Base-by-base conservation (phyloP, 92 coral and sea anemone species). In the Palythoa grandis region DNA sequence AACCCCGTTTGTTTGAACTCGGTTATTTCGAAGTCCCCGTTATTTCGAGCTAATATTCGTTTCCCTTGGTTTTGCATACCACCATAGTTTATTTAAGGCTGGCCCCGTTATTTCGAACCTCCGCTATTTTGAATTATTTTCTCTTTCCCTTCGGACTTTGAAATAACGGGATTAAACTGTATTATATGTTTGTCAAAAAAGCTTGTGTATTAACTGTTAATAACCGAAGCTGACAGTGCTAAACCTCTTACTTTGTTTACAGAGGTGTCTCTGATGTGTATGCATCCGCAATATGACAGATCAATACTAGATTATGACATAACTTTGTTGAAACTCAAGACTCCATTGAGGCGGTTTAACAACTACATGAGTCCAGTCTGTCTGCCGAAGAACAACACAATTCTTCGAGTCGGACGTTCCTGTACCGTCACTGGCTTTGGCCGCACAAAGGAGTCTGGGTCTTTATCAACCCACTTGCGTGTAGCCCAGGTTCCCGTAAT, bases 371-470 rank as follows among this genome's bases (percentile, higher is more conserved):
- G 63, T 8, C 92, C 92, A 12, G 82, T 87, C 15, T 89, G 92
- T 78, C 75, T 89, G 86, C 89, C 92, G 29, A 29, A n/a, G 7
- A 56, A 65, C 77, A 52, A 84, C 48, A 79, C 80, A 5, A 40
- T 77, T 57, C 85, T 84, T 38, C 73, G 82, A 25, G 86, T 70
- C 13, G 92, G 92, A 37, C 72, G 15, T 50, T 50, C 68, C 16
- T 89, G 92, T 70, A 57, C 83, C 25, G 92, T 89, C 48, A 89
- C 92, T 15, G 92, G 92, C 12, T 89, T 84, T 72, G 92, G 92
- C 1, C 83, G 82, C 17, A 85, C 82, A 7, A 14, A 83, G 11
- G 88, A 84, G 68, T 15, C 13, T 19, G 92, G 92, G 4, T 11
- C 0, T 2, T 40, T 70, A 35, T 76, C 86, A 20, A 75, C 72